Conservation (phyloP, 2,888 invertebrate species). For the Phortica magna region DNA sequence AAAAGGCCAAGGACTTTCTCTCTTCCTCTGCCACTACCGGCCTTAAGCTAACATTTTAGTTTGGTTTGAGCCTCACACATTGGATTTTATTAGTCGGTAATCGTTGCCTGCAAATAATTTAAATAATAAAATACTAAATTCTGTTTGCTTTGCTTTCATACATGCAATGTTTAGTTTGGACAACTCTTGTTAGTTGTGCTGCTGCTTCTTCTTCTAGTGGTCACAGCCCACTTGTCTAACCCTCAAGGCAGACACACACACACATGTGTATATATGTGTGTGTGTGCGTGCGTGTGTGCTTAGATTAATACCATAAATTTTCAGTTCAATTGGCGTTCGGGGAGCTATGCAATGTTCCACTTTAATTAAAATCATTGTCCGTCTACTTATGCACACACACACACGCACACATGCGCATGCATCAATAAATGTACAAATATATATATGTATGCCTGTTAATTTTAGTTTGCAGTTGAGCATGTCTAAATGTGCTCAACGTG, state of each 20-base stretch:
- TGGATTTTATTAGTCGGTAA: neutral
- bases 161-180: neutral
- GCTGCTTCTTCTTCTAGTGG: neutral
- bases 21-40: neutral
- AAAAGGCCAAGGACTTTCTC: conserved; percentile 25
- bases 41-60: neutral
- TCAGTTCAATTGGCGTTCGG: conserved; percentile 67
- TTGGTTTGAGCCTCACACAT: neutral
- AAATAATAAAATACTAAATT: conserved; percentile 73
- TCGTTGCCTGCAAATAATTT: conserved; percentile 61
- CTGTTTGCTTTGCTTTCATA: conserved; percentile 62
- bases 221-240: neutral
- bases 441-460: neutral
- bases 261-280: conserved; percentile 21
- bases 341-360: conserved; percentile 62
- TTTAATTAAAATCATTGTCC: conserved; percentile 62
- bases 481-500: no score
- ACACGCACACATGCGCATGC: neutral
- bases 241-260: neutral
- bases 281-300: conserved; percentile 1
- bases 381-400: conserved; percentile 7
- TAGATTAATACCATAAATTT: conserved; percentile 28
- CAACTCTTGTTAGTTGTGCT: neutral
- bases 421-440: neutral
- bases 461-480: neutral